Evolutionary conservation across 1,140 invertebrate genomes (phyloP), one percentile per base, ranked within the genome.

Genomic region (Phymorhynchus buccinoides): DNA sequence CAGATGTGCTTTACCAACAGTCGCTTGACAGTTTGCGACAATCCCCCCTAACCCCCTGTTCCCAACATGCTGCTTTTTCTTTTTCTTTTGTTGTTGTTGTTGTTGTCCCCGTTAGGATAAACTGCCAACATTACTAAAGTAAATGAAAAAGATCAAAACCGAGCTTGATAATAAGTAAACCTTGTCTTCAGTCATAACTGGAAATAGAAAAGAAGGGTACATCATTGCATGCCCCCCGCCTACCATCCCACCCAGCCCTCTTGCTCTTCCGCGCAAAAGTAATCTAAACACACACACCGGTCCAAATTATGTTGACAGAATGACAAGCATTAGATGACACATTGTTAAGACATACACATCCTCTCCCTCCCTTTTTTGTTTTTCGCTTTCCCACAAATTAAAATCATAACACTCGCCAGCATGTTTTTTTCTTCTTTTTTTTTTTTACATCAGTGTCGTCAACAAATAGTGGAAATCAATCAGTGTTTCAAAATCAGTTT

Each of bases 1-100:
- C 81, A 83, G 81, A 83, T 83, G 52, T 73, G 81, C 81, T 83
- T 83, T 37, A 73, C 81, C 68, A 79, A 52, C 44, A 62, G 56
- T 27, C 56, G 14, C 56, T 62, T 27, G 0, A 62, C 18, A 22
- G 56, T 4, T 52, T 16, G 56, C 56, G 14, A 62, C 56, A 6
- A 62, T 22, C 56, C 6, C 56, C 56, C n/a, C n/a, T n/a, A n/a
- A n/a, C n/a, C n/a, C n/a, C n/a, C n/a, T n/a, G n/a, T 18, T 18
- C 56, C 56, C 12, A 62, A 27, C 56, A 52, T 52, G 48, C 22
- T 18, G 48, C 56, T 62, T 62, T 22, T 62, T 62, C 56, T 27
- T 62, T 62, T 62, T 27, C 56, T 18, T 27, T 62, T 27, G 14
- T 18, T 62, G n/a, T 4, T n/a, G n/a, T n/a, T n/a, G n/a, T n/a